phyloP scores from a whole-genome alignment of 2,797 vertebrate genomes.

The Poecilia picta region DNA sequence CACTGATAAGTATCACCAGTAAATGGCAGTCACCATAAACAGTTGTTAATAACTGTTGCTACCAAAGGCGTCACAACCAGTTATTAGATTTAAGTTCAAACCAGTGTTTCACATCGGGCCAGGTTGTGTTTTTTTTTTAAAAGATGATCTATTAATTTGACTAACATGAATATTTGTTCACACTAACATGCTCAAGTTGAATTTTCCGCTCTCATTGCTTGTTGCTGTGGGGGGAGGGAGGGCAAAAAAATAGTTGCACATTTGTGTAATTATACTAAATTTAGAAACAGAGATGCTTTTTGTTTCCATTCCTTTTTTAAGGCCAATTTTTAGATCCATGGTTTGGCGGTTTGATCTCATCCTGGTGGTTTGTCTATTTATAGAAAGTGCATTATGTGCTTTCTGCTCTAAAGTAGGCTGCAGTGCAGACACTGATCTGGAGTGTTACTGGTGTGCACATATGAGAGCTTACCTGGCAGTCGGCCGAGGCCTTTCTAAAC shows the following conservation, averaged over 20 bases:
- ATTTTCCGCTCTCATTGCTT: not conserved
- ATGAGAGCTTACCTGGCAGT: conserved; percentile 23
- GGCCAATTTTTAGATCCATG: conserved; percentile 12
- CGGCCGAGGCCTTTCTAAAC: conserved; percentile 17
- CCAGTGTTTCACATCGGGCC: not conserved
- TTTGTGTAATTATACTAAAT: conserved; percentile 4
- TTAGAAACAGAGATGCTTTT: not conserved
- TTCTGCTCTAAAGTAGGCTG: conserved; percentile 37
- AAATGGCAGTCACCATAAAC: not conserved
- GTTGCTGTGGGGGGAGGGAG: not conserved
- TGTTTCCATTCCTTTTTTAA: conserved; percentile 16
- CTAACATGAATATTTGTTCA: not conserved
- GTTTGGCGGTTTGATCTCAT: conserved; percentile 30
- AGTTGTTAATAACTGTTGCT: not conserved
- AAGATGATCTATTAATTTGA: too few species aligned
- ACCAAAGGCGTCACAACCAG: not conserved
- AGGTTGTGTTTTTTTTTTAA: not conserved
- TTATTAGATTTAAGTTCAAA: not conserved
- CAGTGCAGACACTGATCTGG: conserved; percentile 7
- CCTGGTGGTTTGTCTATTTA: conserved; percentile 53
- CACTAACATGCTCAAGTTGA: not conserved
- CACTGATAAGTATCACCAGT: not conserved
- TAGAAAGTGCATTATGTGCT: conserved; percentile 37
- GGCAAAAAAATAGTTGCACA: not conserved
- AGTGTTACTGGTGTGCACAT: conserved; percentile 17